Evolutionary conservation across 2,797 vertebrate genomes (phyloP), one percentile per base, ranked within the genome.

Genomic region (Eptatretus atami): DNA sequence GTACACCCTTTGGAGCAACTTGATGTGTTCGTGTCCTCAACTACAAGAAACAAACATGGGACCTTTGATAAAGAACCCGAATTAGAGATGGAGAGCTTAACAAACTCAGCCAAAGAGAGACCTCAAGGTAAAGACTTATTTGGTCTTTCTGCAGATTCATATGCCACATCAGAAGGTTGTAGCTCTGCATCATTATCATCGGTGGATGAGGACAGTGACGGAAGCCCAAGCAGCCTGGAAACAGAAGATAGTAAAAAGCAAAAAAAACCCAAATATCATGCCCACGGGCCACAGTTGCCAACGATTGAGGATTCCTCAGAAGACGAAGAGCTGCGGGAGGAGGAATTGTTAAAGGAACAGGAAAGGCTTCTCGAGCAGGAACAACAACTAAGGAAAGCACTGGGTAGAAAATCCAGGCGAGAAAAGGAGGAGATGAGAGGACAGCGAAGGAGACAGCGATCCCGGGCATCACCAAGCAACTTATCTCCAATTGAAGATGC

Each of bases 231-330:
- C 74, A 84, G 92, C 65, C 75, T 86, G 66, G 88, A 94, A 69
- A 79, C 82, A 10, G 93, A 95, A 63, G 92, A 96, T 64, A 88
- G 86, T 13, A 95, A 96, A 67, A 88, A 95, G 69, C 93, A 96
- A 72, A 84, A 88, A 68, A 99, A 99, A 69, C 86, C 86, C 68
- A 79, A 90, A 54, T 90, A 95, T 73, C 83, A 90, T 54, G 86
- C 88, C 0, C 93, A 98, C 1, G 90, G 90, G 6, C 92, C 90
- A 65, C 74, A 96, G 66, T 74, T 96, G 65, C 93, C 93, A 64
- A 96, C 93, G 63, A 99, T 99, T 11, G 92, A 96, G 71, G 93
- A 99, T 69, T 99, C 93, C 0, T 99, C 93, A 0, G 93, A 99
- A 70, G 92, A 99, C 69, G 93, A 99, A 64, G 92, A 99, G 74